Base-by-base conservation (phyloP, 37 sponge, comb jelly and placozoan species). In the Beroe forskalii region DNA sequence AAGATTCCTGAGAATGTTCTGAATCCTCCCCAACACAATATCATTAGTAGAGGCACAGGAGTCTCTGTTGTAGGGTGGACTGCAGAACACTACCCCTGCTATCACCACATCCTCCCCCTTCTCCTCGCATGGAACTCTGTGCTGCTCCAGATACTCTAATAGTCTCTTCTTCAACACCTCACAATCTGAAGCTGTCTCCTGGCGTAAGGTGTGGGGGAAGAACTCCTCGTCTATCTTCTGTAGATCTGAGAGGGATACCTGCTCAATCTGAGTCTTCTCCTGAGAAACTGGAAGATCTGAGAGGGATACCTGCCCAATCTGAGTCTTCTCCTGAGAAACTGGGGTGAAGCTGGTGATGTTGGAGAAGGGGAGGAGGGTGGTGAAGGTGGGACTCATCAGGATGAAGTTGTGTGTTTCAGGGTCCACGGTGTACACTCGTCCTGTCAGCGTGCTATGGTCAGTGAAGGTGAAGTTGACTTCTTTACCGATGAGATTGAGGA, bases 391-490 rank as follows among this genome's bases (percentile, higher is more conserved):
- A 32, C 12, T 32, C 38, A 36, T 31, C 33, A 69, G 72, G 38
- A 69, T 69, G 38, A 69, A 69, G 39, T 69, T 69, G 72, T 33
- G 72, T 1, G 72, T 69, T 69, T 69, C 72, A 69, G 72, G 72
- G 19, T 69, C 72, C 2, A 69, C 39, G 4, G 72, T 69, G 72
- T 69, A 69, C 0, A 69, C 72, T 36, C 72, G 72, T 19, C 72
- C 72, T 14, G 72, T 69, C 1, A 69, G 37, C 28, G 72, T 69
- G 38, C 33, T 69, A 0, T 69, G 4, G 38, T 69, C 32, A 14
- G 32, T 37, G 19, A 69, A 37, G 32, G 1, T 35, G 17, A 69
- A 27, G 17, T 69, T 2, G 38, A 69, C 72, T 14, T 36, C 38
- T 17, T 69, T 69, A 1, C 72, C 72, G 2, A 69, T 1, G 37